Conservation (phyloP, 2,113 vertebrate genomes). For the Aegypius monachus region DNA sequence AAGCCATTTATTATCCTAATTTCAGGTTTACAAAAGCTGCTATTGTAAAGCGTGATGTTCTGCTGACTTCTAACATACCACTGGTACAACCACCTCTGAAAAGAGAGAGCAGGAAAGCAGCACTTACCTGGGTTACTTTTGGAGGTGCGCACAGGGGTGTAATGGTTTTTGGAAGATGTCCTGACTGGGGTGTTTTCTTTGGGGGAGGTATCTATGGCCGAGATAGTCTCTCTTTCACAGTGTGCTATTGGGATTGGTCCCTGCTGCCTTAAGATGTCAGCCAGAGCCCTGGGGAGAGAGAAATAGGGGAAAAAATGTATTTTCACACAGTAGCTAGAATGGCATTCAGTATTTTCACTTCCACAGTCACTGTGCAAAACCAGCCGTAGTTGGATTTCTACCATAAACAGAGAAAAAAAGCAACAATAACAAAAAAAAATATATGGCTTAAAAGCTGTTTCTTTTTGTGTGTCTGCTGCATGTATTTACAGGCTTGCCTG, state of each 20-base stretch:
- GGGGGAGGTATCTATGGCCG: slow-evolving; percentile 92
- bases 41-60: background rate
- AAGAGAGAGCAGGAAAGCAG: background rate
- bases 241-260: slow-evolving; percentile 98
- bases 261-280: slow-evolving; percentile 97
- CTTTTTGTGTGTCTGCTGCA: background rate
- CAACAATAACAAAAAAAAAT: background rate
- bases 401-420: background rate
- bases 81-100: background rate
- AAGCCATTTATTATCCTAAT: background rate
- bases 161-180: slow-evolving; percentile 95
- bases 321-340: background rate
- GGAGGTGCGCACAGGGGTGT: slow-evolving; percentile 90
- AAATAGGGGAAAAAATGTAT: background rate
- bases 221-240: slow-evolving; percentile 97
- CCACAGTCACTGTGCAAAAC: background rate
- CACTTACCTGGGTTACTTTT: slow-evolving; percentile 91
- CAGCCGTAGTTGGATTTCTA: background rate
- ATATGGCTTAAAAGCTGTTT: background rate
- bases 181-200: slow-evolving; percentile 96
- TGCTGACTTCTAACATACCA: background rate
- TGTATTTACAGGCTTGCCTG: background rate
- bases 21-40: background rate
- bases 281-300: slow-evolving; percentile 86
- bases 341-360: background rate